phyloP scores from a whole-genome alignment of 2,113 vertebrate species.

The Himantopus leucocephalus region DNA sequence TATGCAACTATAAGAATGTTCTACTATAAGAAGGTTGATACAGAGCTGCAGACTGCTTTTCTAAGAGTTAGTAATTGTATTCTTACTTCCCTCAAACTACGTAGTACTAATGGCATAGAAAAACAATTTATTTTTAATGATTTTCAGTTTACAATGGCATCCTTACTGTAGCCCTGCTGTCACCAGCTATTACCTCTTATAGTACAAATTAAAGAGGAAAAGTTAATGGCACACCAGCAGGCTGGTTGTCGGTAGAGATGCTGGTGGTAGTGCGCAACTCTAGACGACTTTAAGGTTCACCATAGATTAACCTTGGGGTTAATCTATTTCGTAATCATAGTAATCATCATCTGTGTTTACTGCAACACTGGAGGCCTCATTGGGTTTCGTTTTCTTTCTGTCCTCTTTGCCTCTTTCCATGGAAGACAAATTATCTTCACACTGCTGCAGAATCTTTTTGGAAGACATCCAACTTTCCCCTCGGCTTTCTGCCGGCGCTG shows the following conservation, averaged over 20 bases:
- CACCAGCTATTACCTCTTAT: background rate
- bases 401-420: slow-evolving; percentile 52
- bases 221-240: background rate
- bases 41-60: background rate
- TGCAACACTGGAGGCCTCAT: slow-evolving; percentile 9
- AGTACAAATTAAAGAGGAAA: background rate
- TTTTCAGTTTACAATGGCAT: background rate
- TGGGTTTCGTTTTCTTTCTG: slow-evolving; percentile 58
- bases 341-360: slow-evolving; percentile 73
- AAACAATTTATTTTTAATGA: background rate
- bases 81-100: background rate
- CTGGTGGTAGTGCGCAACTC: background rate
- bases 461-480: slow-evolving; percentile 82
- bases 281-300: background rate
- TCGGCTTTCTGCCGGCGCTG: slow-evolving; percentile 60
- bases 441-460: slow-evolving; percentile 74
- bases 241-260: background rate
- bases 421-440: slow-evolving; percentile 59
- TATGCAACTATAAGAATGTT: background rate
- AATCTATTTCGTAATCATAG: slow-evolving; percentile 81
- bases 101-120: background rate
- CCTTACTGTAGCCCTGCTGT: background rate
- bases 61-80: background rate
- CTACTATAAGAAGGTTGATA: background rate
- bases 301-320: background rate